Conservation (phyloP, 2,113 vertebrate genomes). For the Aptenodytes forsteri region DNA sequence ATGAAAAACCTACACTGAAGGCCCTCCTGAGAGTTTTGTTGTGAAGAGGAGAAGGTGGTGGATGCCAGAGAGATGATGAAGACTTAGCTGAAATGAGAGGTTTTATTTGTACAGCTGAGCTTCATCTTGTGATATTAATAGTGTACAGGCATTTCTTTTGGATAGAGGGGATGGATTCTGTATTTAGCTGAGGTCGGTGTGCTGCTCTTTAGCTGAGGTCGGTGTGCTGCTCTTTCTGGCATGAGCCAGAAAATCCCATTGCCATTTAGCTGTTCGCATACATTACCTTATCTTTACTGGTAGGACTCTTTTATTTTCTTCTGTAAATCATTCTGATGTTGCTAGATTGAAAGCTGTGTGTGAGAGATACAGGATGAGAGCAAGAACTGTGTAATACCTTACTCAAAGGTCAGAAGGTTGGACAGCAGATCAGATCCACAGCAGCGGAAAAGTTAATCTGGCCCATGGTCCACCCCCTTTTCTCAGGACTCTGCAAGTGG, state of each 20-base stretch:
- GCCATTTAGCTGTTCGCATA: neutral
- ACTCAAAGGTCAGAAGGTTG: neutral
- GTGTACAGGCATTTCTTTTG: neutral
- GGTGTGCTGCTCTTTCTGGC: neutral
- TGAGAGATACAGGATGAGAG: neutral
- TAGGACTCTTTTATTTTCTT: neutral
- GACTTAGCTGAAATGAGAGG: neutral
- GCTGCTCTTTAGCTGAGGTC: neutral
- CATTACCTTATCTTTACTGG: neutral
- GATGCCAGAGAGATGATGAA: slow-evolving; percentile 38
- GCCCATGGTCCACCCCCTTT: neutral
- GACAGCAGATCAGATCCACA: neutral
- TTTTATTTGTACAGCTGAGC: slow-evolving; percentile 59
- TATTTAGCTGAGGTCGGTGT: neutral
- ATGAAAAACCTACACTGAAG: neutral
- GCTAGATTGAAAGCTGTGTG: neutral
- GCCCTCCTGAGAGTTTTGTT: neutral
- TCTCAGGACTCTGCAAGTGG: neutral
- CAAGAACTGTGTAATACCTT: neutral
- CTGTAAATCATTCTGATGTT: neutral
- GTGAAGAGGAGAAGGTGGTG: neutral
- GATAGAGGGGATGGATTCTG: neutral
- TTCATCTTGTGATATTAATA: slow-evolving; percentile 58
- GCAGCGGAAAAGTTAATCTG: neutral
- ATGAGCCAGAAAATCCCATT: neutral